A percentile compares a stretch with the other conserved stretches of the same genome.
Evolutionary conservation across 2,113 vertebrate species (phyloP).

Genomic region (Felis catus): F.catus_Fca126_mat1.0 CM031411.1:84110501-84111000

Average conservation of each 20-base stretch:
- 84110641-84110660: background rate
- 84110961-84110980: too few species aligned
- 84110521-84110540: slow-evolving; percentile 42
- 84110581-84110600: slow-evolving; percentile 3
- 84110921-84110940: too few species aligned
- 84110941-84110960: too few species aligned
- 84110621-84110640: background rate
- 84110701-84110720: slow-evolving; percentile 24
- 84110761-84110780: background rate
- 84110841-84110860: too few species aligned
- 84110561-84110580: background rate
- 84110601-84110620: background rate
- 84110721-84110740: background rate
- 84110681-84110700: background rate
- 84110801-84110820: too few species aligned
- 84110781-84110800: too few species aligned
- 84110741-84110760: background rate
- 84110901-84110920: too few species aligned
- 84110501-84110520: slow-evolving; percentile 16
- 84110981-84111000: too few species aligned
- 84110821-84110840: too few species aligned
- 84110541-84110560: slow-evolving; percentile 18
- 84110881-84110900: too few species aligned
- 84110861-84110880: too few species aligned
- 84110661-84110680: background rate